These are phyloP conservation scores for Cynaeus angustus DNA, from an alignment of 2,888 invertebrate genomes.

Conservation along the genomic window DNA sequence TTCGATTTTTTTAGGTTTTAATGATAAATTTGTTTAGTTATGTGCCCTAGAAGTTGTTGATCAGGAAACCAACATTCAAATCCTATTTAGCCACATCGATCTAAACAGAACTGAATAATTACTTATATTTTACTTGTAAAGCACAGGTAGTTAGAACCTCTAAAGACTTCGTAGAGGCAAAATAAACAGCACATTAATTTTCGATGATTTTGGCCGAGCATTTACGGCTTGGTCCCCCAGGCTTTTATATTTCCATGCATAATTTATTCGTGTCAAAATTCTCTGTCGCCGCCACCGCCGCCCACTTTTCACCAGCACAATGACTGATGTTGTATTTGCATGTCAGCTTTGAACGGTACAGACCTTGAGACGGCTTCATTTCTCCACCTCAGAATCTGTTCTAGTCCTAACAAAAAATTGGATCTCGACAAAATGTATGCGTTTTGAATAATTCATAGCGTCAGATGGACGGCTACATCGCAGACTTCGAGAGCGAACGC, in stretches of 20 bases:
- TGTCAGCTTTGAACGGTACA: conserved; percentile 54
- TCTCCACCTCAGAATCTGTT: conserved; percentile 47
- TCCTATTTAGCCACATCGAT: no score
- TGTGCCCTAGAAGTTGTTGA: no score
- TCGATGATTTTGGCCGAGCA: neutral
- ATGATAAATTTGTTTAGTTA: no score
- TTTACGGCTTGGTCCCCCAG: neutral
- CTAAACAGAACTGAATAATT: no score
- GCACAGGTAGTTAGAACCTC: no score
- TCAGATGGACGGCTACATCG: conserved; percentile 53
- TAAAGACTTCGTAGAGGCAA: no score
- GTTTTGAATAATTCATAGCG: conserved; percentile 61
- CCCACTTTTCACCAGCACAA: conserved; percentile 59
- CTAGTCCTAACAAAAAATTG: conserved; percentile 55
- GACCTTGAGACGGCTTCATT: conserved; percentile 58
- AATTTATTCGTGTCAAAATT: conserved; percentile 33
- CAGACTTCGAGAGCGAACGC: conserved; percentile 40
- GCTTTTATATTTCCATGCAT: conserved; percentile 1
- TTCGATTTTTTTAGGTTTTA: neutral
- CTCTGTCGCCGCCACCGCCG: conserved; percentile 45
- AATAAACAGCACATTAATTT: neutral
- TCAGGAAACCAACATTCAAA: no score
- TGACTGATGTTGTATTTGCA: conserved; percentile 60
- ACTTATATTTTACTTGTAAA: no score
- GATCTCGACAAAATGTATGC: conserved; percentile 56